Evolutionary conservation across 2,888 invertebrate species (phyloP).

Genomic region (Drepana falcataria): DNA sequence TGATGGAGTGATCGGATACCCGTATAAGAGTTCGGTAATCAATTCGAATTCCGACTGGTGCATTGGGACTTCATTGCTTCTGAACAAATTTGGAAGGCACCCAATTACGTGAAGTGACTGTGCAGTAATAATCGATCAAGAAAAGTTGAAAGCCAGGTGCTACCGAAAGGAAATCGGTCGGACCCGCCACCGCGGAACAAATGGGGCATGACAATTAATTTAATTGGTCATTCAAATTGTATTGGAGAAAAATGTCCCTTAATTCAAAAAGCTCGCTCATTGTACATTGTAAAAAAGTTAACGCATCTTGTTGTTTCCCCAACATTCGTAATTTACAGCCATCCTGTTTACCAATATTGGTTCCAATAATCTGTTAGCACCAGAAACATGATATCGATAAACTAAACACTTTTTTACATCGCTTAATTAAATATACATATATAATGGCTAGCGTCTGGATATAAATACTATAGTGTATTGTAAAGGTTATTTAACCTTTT

Average conservation of each 20-base stretch:
- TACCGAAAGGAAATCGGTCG: constrained; percentile 40
- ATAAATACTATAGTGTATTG: background rate
- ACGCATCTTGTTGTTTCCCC: no score
- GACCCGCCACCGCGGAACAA: constrained; percentile 65
- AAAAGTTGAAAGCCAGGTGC: constrained; percentile 58
- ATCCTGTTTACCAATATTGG: no score
- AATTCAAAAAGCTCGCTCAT: constrained; percentile 30
- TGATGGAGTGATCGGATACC: constrained; percentile 24
- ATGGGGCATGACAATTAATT: constrained; percentile 67
- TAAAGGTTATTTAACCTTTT: background rate
- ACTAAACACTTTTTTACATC: no score
- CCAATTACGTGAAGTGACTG: constrained; percentile 72
- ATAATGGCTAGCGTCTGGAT: background rate
- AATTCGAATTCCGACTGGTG: constrained; percentile 39
- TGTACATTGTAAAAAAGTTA: no score
- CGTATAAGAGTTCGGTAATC: constrained; percentile 41
- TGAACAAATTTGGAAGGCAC: constrained; percentile 54
- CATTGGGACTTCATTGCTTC: constrained; percentile 33
- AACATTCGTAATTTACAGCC: no score
- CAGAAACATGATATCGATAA: background rate
- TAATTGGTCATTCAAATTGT: constrained; percentile 68
- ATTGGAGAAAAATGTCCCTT: constrained; percentile 44
- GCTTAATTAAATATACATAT: no score
- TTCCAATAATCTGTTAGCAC: background rate
- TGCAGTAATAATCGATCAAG: constrained; percentile 65